These are phyloP conservation scores for Drosophila nigritarsus DNA, from an alignment of 2,888 invertebrate genomes.

Conservation along the genomic window DNA sequence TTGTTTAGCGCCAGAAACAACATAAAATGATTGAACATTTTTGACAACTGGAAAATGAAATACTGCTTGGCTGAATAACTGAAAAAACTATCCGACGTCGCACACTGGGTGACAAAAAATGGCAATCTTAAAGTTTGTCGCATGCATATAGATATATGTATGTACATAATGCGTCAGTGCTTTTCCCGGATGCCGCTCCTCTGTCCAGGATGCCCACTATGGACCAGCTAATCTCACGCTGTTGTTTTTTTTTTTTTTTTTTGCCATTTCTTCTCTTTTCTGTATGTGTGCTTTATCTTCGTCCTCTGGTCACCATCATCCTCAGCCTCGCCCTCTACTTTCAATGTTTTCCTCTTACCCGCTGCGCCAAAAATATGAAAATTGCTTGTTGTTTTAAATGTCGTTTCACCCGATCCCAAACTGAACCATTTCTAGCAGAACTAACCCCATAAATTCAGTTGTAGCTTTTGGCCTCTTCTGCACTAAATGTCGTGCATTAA, in stretches of 20 bases:
- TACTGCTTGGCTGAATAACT: slow-evolving; percentile 29
- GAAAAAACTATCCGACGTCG: slow-evolving; percentile 51
- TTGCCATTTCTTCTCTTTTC: slow-evolving; percentile 35
- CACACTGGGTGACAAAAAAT: slow-evolving; percentile 42
- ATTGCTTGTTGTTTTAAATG: slow-evolving; percentile 50
- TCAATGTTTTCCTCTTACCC: slow-evolving; percentile 36
- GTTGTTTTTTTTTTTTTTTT: slow-evolving; percentile 14
- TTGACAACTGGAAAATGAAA: slow-evolving; percentile 69
- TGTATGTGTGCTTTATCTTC: slow-evolving; percentile 18
- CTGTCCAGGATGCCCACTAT: slow-evolving; percentile 25
- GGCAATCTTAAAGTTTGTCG: slow-evolving; percentile 19
- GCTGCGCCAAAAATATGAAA: slow-evolving; percentile 69
- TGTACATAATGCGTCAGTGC: slow-evolving; percentile 1
- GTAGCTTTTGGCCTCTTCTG: slow-evolving; percentile 38
- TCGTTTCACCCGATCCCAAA: slow-evolving; percentile 11
- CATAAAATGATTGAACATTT: slow-evolving; percentile 56
- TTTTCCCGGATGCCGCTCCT: background rate
- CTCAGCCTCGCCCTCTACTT: slow-evolving; percentile 10
- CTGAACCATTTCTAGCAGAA: slow-evolving; percentile 17
- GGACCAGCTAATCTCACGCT: slow-evolving; percentile 36
- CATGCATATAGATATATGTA: background rate
- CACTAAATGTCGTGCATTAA: slow-evolving; percentile 52
- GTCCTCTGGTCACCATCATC: background rate
- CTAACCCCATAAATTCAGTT: slow-evolving; percentile 49
- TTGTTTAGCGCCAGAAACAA: slow-evolving; percentile 55